These are phyloP conservation scores for Halictus ligatus DNA, from an alignment of 2,888 invertebrate genomes.

Conservation along the genomic window DNA sequence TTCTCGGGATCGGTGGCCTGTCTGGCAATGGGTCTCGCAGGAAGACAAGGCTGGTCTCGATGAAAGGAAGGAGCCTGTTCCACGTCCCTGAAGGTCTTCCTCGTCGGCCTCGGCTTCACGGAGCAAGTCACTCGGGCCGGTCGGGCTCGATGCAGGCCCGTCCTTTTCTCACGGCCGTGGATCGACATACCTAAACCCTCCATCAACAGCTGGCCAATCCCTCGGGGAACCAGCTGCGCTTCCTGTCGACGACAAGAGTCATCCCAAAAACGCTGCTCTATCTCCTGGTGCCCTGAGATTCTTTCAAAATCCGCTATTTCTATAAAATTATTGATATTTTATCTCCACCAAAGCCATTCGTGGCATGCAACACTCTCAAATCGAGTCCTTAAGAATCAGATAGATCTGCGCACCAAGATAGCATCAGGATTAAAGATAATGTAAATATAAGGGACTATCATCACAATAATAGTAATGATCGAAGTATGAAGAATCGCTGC, in stretches of 20 bases:
- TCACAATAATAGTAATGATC: no score
- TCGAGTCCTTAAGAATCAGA: not conserved
- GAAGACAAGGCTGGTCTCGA: conserved; percentile 54
- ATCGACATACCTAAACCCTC: conserved; percentile 79
- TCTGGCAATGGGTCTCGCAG: conserved; percentile 47
- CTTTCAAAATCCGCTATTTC: no score
- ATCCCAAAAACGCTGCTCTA: conserved; percentile 63
- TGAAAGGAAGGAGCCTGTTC: conserved; percentile 73
- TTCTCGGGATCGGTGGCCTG: conserved; percentile 41
- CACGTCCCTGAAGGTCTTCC: conserved; percentile 73
- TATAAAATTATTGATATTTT: not conserved
- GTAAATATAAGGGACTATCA: no score
- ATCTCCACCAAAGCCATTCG: not conserved
- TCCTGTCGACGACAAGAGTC: conserved; percentile 76
- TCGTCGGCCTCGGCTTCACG: conserved; percentile 70
- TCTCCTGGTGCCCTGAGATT: not conserved
- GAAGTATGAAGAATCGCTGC: no score
- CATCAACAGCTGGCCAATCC: conserved; percentile 82
- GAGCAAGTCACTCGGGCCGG: conserved; percentile 68
- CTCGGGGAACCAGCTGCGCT: conserved; percentile 79
- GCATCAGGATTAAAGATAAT: no score
- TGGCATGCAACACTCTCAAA: not conserved
- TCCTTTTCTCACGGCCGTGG: conserved; percentile 81
- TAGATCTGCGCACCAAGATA: not conserved
- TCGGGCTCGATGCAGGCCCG: conserved; percentile 67